phyloP scores from a whole-genome alignment of 2,888 invertebrate genomes.

The Volucella inflata region DNA sequence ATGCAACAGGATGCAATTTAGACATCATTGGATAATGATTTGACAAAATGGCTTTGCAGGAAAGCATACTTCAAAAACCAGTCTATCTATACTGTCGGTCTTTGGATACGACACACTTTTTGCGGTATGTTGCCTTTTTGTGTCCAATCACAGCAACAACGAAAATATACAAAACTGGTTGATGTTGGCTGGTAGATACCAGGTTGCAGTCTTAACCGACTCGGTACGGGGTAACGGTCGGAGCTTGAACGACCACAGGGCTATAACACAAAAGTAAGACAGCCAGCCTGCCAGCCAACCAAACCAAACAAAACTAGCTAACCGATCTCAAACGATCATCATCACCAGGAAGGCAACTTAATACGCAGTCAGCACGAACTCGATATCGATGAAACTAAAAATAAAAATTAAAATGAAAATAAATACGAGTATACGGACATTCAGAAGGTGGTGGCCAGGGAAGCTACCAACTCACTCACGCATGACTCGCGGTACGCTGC shows the following conservation, averaged over 20 bases:
- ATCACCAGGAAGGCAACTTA: slow-evolving; percentile 51
- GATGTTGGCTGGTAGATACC: slow-evolving; percentile 13
- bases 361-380: slow-evolving; percentile 51
- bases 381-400: slow-evolving; percentile 24
- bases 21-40: slow-evolving; percentile 55
- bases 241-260: slow-evolving; percentile 47
- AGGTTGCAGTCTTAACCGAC: background rate
- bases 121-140: slow-evolving; percentile 28
- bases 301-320: slow-evolving; percentile 36
- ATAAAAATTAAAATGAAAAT: background rate
- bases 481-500: slow-evolving; percentile 11
- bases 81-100: slow-evolving; percentile 26
- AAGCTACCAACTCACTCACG: slow-evolving; percentile 49
- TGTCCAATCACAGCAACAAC: slow-evolving; percentile 21
- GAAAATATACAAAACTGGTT: slow-evolving; percentile 47
- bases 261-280: slow-evolving; percentile 42
- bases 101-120: slow-evolving; percentile 44
- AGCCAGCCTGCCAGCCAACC: background rate
- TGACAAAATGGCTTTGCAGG: slow-evolving; percentile 29
- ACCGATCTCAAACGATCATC: slow-evolving; percentile 30
- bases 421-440: background rate
- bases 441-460: background rate
- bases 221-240: slow-evolving; percentile 3
- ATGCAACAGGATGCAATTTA: slow-evolving; percentile 46
- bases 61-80: slow-evolving; percentile 42